phyloP scores from a whole-genome alignment of 2,888 invertebrate species.

The Plagodis dolabraria region DNA sequence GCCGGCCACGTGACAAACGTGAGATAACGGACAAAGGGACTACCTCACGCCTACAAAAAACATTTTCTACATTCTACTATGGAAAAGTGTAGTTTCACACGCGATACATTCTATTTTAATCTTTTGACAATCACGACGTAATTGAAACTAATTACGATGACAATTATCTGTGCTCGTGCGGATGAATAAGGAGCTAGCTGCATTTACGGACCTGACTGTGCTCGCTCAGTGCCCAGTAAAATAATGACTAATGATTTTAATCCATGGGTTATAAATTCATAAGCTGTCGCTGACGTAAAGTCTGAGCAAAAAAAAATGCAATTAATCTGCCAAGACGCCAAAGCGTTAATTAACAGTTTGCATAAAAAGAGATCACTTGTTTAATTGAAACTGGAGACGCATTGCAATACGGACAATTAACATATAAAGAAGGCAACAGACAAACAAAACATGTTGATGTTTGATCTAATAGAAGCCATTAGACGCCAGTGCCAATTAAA shows the following conservation, averaged over 20 bases:
- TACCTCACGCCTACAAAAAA: conserved; percentile 56
- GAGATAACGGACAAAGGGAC: conserved; percentile 67
- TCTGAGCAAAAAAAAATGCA: conserved; percentile 9
- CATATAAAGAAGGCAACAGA: conserved; percentile 41
- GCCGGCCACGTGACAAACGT: conserved; percentile 71
- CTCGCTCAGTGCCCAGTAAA: no score
- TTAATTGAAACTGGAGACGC: conserved; percentile 25
- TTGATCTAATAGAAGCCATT: conserved; percentile 45
- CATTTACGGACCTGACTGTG: neutral
- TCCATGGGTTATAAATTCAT: no score
- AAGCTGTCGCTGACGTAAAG: neutral
- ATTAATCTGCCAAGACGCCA: conserved; percentile 8
- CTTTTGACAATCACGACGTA: conserved; percentile 76
- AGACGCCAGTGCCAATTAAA: conserved; percentile 43
- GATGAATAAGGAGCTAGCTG: conserved; percentile 14
- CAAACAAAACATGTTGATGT: conserved; percentile 43
- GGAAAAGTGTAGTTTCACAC: conserved; percentile 76
- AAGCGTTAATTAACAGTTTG: conserved; percentile 3
- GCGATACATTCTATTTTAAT: conserved; percentile 79
- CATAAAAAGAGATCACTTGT: conserved; percentile 14
- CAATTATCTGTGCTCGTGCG: conserved; percentile 54
- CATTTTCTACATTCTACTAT: conserved; percentile 71
- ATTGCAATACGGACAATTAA: conserved; percentile 40
- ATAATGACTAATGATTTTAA: no score
- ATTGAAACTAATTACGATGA: conserved; percentile 68